Evolutionary conservation across 2,888 invertebrate genomes (phyloP).

Genomic region (Rambutsinella grinnellia): DNA sequence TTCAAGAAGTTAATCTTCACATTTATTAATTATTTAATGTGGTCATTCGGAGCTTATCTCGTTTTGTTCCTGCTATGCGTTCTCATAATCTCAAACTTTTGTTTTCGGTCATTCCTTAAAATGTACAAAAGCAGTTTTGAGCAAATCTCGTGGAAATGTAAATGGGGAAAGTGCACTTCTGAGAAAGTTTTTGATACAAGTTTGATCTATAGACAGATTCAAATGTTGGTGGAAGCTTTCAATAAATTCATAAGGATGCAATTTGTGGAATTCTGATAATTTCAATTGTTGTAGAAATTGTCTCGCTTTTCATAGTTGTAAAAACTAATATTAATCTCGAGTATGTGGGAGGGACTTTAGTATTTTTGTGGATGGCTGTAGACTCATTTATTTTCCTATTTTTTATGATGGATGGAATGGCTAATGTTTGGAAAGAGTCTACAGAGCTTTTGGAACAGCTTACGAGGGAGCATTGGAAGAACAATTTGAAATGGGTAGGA

Average conservation of each 20-base stretch:
- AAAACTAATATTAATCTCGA: too few species aligned
- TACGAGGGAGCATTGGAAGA: neutral
- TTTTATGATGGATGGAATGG: neutral
- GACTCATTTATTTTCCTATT: neutral
- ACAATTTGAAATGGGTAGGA: neutral
- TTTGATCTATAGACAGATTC: too few species aligned
- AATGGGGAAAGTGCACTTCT: too few species aligned
- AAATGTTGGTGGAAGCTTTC: too few species aligned
- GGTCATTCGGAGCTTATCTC: slow-evolving; percentile 2
- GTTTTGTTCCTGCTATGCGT: neutral
- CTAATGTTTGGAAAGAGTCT: neutral
- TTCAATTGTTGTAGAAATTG: too few species aligned
- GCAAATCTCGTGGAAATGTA: too few species aligned
- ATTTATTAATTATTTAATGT: neutral
- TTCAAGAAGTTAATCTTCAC: neutral
- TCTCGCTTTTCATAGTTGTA: too few species aligned
- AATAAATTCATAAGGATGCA: too few species aligned
- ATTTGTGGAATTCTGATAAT: too few species aligned
- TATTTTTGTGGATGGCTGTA: neutral
- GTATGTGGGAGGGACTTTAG: too few species aligned
- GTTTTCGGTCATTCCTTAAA: neutral
- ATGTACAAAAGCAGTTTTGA: too few species aligned
- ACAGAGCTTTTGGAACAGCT: neutral
- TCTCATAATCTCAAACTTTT: neutral
- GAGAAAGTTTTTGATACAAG: too few species aligned